Conservation (phyloP, 2,888 invertebrate genomes). For the Panopea generosa region DNA sequence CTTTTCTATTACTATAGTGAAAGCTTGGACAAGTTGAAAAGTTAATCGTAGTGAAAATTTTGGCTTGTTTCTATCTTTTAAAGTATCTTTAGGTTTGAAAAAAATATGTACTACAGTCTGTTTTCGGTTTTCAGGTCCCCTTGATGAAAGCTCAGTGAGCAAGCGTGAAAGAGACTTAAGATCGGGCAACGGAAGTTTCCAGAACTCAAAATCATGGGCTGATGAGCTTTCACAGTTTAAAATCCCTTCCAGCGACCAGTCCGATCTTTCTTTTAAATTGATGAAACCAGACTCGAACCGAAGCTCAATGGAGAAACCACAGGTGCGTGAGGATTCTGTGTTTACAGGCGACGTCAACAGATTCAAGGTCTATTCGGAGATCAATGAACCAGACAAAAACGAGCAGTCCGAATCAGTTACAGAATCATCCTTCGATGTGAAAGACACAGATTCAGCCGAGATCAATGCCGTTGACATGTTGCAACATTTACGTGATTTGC, state of each 20-base stretch:
- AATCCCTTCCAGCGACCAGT: constrained; percentile 39
- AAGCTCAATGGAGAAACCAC: constrained; percentile 14
- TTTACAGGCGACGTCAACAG: constrained; percentile 48
- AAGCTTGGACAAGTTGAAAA: too few relatives aligned
- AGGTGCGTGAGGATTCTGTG: constrained; percentile 23
- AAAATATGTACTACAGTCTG: too few relatives aligned
- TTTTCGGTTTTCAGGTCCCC: constrained; percentile 53
- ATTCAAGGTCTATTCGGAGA: constrained; percentile 54
- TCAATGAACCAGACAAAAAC: constrained; percentile 14
- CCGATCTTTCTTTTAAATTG: constrained; percentile 54
- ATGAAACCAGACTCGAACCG: constrained; percentile 32
- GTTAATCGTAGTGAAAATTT: too few relatives aligned
- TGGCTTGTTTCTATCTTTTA: too few relatives aligned
- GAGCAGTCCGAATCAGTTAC: neutral
- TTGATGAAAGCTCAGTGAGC: constrained; percentile 57
- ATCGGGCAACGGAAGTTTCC: constrained; percentile 36
- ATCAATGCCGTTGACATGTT: constrained; percentile 54
- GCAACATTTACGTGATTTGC: constrained; percentile 44
- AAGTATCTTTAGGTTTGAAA: too few relatives aligned
- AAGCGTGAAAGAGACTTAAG: constrained; percentile 23
- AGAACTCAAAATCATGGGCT: constrained; percentile 65
- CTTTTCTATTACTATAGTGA: too few relatives aligned
- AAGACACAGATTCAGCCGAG: constrained; percentile 16
- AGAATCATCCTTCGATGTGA: neutral
- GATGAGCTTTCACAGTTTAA: constrained; percentile 61